A percentile compares a stretch with the other conserved stretches of the same genome.
phyloP scores from a whole-genome alignment of 2,113 vertebrate species.

The Eubucco bourcierii region DNA sequence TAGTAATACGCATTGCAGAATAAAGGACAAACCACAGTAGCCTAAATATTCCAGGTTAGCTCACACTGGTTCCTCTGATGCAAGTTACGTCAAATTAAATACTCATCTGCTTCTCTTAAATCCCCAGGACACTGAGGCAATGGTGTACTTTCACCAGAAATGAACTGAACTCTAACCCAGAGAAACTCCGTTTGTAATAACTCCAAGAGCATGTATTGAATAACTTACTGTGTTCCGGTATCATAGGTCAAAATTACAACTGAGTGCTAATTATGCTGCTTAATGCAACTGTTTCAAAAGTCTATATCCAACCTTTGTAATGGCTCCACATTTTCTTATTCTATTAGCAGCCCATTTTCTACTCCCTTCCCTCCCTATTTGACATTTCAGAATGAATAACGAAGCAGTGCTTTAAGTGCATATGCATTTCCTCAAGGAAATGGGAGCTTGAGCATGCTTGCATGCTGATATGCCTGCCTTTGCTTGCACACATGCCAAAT shows the following conservation, averaged over 20 bases:
- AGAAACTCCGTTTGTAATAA: not conserved
- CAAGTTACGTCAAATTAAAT: not conserved
- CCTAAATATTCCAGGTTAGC: not conserved
- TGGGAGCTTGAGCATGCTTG: not conserved
- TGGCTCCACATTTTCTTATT: slow-evolving; percentile 7
- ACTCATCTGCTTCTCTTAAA: not conserved
- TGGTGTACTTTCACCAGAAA: not conserved
- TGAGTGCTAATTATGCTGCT: not conserved
- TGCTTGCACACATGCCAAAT: slow-evolving; percentile 2
- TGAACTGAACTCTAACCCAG: not conserved
- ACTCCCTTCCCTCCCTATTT: not conserved
- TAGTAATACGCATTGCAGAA: not conserved
- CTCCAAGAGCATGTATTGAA: not conserved
- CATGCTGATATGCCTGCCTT: not conserved
- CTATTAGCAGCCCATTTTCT: slow-evolving; percentile 13
- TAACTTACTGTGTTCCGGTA: not conserved
- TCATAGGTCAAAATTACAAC: slow-evolving; percentile 4
- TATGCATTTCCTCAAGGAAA: slow-evolving; percentile 55
- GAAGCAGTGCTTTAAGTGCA: not conserved
- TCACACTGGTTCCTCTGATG: not conserved
- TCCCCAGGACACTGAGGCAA: not conserved
- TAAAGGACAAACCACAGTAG: not conserved
- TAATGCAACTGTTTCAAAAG: not conserved
- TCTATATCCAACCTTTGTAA: not conserved
- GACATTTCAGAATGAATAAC: slow-evolving; percentile 42